These are phyloP conservation scores for Dolichopus griseipennis DNA, from an alignment of 2,888 invertebrate genomes.

Conservation along the genomic window DNA sequence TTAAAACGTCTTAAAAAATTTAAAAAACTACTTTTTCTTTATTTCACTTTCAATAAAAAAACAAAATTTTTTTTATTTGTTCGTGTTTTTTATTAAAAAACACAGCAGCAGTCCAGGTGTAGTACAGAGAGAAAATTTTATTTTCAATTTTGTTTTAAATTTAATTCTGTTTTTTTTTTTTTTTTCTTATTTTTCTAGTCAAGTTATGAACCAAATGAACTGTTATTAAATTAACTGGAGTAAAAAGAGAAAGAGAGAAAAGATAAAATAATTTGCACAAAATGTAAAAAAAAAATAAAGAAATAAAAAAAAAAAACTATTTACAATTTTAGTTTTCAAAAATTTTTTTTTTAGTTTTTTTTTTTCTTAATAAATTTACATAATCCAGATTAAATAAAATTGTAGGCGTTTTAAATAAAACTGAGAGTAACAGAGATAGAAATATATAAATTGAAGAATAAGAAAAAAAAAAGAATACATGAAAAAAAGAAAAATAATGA, in stretches of 20 bases:
- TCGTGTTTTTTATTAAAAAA: too few relatives aligned
- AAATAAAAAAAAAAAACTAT: background rate
- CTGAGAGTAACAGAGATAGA: background rate
- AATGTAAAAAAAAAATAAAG: background rate
- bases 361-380: background rate
- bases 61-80: too few relatives aligned
- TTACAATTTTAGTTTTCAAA: background rate
- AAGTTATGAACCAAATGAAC: conserved; percentile 1
- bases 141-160: too few relatives aligned
- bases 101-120: too few relatives aligned
- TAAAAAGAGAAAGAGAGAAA: background rate
- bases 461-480: background rate
- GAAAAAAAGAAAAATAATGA: background rate
- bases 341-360: background rate
- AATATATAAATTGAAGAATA: background rate
- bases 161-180: too few relatives aligned
- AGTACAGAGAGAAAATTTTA: too few relatives aligned
- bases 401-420: background rate
- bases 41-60: too few relatives aligned
- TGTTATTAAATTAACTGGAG: background rate
- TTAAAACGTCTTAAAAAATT: too few relatives aligned
- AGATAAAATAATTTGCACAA: background rate
- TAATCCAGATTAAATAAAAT: background rate
- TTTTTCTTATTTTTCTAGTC: background rate
- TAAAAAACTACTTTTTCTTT: too few relatives aligned